Evolutionary conservation across 2,113 vertebrate species (phyloP), one percentile per base, ranked within the genome.

Genomic region (Catagonus wagneri): DNA sequence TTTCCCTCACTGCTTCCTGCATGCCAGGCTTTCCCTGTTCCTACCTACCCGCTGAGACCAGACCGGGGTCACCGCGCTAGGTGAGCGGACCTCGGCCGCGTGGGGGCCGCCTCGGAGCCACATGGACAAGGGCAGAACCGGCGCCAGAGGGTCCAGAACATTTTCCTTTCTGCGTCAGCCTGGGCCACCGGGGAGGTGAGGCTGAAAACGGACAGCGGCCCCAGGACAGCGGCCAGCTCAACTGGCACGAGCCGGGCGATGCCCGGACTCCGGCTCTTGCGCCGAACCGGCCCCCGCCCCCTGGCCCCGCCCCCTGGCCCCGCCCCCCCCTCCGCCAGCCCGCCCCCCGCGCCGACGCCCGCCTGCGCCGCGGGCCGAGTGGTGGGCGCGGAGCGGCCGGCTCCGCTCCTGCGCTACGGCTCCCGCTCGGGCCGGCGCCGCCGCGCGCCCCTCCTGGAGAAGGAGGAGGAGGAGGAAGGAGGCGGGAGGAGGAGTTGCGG

Each of bases 331-430:
- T 16, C 8, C 56, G 34, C 23, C n/a, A 20, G 32, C 50, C 60
- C 61, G 60, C 76, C 29, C 76, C 7, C 92, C 14, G 56, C 65
- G 76, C 52, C 32, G 74, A 66, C 56, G 74, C 74, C 89, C 69
- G n/a, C 83, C 92, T 65, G 78, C 56, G 89, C 83, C 83, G 1
- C 89, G 44, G 80, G 91, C 89, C 29, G n/a, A 58, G 88, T 2
- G 3, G 66, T 34, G 89, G 92, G 78, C 72, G 72, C 68, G 14
- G 69, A 74, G 72, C 56, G 23, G 81, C 89, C 92, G 7, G 87
- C 79, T 34, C 60, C 23, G 69, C 50, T 80, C 54, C 69, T 44
- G 36, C 29, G 85, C 75, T 14, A 16, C 36, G 4, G 81, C 81
- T 79, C 66, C 19, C 50, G 60, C 81, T 39, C 56, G n/a, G 93